Evolutionary conservation across 2,113 vertebrate genomes (phyloP).

Genomic region (Chunga burmeisteri): DNA sequence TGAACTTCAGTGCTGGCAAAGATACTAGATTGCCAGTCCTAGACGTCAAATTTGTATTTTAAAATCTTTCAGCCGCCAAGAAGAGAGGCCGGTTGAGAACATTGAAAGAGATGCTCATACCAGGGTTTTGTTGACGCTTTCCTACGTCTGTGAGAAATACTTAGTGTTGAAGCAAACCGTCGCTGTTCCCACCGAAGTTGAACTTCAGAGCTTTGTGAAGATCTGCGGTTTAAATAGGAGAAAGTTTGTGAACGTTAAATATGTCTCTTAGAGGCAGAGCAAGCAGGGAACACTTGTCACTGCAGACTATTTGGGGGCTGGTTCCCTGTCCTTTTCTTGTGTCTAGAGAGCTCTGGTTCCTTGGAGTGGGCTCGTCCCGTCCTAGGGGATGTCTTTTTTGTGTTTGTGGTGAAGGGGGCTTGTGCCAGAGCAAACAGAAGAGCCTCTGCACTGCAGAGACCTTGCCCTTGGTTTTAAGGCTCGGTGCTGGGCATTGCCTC

Average conservation of each 20-base stretch:
- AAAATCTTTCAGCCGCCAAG: background rate
- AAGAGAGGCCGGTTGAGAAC: background rate
- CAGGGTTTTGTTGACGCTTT: background rate
- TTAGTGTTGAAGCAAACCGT: background rate
- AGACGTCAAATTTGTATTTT: background rate
- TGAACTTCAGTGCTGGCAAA: background rate
- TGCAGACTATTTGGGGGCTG: background rate
- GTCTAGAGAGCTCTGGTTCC: background rate
- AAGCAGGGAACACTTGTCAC: background rate
- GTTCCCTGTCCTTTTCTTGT: background rate
- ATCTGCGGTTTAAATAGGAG: background rate
- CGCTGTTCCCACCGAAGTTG: background rate
- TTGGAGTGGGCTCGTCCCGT: background rate
- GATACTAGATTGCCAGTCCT: background rate
- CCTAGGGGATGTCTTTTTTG: background rate
- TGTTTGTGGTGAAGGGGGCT: background rate
- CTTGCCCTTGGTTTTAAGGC: background rate
- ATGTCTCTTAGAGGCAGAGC: background rate
- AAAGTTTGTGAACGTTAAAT: background rate
- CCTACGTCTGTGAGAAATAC: background rate
- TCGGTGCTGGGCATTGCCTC: background rate
- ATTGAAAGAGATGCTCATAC: background rate
- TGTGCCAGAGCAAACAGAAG: background rate
- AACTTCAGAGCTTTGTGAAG: background rate
- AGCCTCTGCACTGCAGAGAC: background rate